Conservation (phyloP, 2,113 vertebrate species). For the Strigops habroptila region DNA sequence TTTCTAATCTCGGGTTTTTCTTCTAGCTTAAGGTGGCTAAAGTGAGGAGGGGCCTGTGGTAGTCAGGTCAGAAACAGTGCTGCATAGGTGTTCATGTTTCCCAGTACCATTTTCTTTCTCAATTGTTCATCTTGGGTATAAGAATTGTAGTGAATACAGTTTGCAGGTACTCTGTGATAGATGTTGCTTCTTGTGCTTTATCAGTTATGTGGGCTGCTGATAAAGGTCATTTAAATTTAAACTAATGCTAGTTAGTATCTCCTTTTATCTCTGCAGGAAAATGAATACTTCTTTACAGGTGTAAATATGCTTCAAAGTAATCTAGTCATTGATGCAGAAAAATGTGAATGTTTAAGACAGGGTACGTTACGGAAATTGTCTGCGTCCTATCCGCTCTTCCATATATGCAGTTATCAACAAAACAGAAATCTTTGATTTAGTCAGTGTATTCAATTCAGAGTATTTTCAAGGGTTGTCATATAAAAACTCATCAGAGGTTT, state of each 20-base stretch:
- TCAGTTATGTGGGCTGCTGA: background rate
- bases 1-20: background rate
- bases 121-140: accelerated
- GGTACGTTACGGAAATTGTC: background rate
- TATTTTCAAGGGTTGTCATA: background rate
- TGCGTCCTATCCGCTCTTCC: background rate
- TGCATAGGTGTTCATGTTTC: background rate
- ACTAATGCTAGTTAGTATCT: background rate
- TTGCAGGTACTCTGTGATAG: background rate
- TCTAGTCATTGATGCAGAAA: background rate
- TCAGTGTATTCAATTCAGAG: background rate
- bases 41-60: background rate
- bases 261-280: background rate
- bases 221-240: background rate
- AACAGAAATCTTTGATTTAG: background rate
- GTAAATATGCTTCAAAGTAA: background rate
- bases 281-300: background rate
- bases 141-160: background rate
- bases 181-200: background rate
- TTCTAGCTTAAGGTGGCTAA: background rate
- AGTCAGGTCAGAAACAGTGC: background rate
- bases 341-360: background rate
- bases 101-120: background rate
- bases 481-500: background rate
- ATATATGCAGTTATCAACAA: background rate